Base-by-base conservation (phyloP, 2,113 vertebrate species). In the Merops nubicus region DNA sequence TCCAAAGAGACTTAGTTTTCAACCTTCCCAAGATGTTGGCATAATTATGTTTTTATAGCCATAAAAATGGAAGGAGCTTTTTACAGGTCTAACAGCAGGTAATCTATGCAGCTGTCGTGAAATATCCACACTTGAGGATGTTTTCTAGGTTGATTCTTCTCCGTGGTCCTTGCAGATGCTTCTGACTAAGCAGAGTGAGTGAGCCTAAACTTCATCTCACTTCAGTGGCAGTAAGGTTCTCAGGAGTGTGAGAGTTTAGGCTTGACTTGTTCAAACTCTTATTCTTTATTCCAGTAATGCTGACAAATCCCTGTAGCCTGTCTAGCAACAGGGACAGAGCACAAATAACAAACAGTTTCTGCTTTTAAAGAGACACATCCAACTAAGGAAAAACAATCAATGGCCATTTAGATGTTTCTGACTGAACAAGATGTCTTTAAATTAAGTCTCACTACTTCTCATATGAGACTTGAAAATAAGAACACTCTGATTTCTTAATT, bases 401-500 rank as follows among this genome's bases (percentile, higher is more conserved):
- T 96, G 76, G 33, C n/a, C 4, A n/a, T 91, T 97, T 95, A 91
- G 84, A 45, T 69, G 45, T 62, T 94, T 93, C 82, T 97, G 95
- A 91, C 95, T 86, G 91, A 87, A 97, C 91, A 89, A 95, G 56
- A 47, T 94, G 83, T 96, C 82, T 97, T 96, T 91, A 91, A 97
- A 96, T 95, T 97, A 97, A 89, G 69, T 89, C 73, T 74, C 6
- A 3, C 34, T 91, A 38, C 64, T 86, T 95, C 72, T 88, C 50
- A 21, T 85, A 47, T 1, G 3, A 77, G 80, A 31, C 48, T 92
- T 67, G 73, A 56, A 94, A 91, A 77, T 60, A 91, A 89, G 82
- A 93, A 82, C 82, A 84, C 65, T 68, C 74, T 76, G 33, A 51
- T 40, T 94, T 89, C 65, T 76, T 95, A 82, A 90, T 88, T 93